A percentile compares a stretch with the other conserved stretches of the same genome.
phyloP scores from a whole-genome alignment of 2,797 vertebrate species.

The Petrocephalus schoutedeni region DNA sequence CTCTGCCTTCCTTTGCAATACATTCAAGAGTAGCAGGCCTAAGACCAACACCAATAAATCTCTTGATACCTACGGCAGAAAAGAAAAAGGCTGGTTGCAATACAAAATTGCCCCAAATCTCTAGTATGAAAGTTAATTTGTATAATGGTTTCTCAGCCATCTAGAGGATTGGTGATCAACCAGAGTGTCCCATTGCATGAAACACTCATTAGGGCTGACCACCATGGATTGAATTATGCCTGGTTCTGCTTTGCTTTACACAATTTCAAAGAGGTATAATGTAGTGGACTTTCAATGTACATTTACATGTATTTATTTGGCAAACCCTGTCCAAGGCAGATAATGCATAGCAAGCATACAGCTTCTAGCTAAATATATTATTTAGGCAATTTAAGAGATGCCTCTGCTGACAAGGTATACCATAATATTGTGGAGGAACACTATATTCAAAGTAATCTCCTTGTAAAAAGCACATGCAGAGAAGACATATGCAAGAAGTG shows the following conservation, averaged over 20 bases:
- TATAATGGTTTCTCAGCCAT: conserved; percentile 4
- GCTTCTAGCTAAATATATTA: not conserved
- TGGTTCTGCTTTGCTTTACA: not conserved
- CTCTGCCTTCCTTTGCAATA: not conserved
- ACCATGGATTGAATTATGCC: not conserved
- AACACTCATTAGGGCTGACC: not conserved
- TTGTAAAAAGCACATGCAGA: not conserved
- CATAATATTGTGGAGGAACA: not conserved
- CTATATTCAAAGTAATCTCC: not conserved
- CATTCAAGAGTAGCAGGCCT: not conserved
- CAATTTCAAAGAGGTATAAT: not conserved
- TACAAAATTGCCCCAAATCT: not conserved
- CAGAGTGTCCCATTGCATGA: not conserved
- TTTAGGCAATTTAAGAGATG: not conserved
- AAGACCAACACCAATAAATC: conserved; percentile 40
- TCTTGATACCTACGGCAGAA: conserved; percentile 35
- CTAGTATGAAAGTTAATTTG: not conserved
- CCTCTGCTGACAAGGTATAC: not conserved
- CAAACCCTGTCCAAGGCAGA: conserved; percentile 8
- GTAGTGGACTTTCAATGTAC: not conserved
- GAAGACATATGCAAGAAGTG: not conserved
- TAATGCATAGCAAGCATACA: not conserved
- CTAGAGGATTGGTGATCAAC: not conserved
- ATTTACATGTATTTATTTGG: conserved; percentile 25
- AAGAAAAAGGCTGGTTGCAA: not conserved